Base-by-base conservation (phyloP, 37 sponge, comb jelly and placozoan species). In the Hexactinellida sp. region DNA sequence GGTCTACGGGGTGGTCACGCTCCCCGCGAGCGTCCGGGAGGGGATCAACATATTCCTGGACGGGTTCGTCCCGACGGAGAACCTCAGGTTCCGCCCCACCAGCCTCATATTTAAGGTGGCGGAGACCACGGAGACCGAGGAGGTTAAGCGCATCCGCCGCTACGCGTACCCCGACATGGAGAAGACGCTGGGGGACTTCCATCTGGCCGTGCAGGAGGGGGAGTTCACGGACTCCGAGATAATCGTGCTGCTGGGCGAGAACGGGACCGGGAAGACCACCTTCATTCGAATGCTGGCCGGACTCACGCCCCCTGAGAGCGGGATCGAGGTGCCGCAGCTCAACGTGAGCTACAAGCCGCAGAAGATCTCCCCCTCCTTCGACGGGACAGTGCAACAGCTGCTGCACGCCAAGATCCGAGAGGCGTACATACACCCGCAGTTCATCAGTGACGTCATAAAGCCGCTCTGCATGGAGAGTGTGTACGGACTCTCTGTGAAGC, bases 191-290 rank as follows among this genome's bases (percentile, higher is more conserved):
- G 99, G 96, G 39, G 37, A 21, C 54, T 93, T 87, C 82, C 38
- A 91, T 24, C 37, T 97, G 83, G 39, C 23, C 35, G 84, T 97
- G 0, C 38, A 85, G 13, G 35, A 76, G 76, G 99, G 99, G 21
- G 92, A 98, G 54, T 98, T 98, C 87, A 95, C 96, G 3, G 99
- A 95, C 87, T 95, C 96, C 41, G 99, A 98, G 87, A 95, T 98
- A 32, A 94, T 98, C 85, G 99, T 98, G 32, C 94, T 98, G 96
- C 84, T 98, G 71, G 99, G 99, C 84, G 99, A 98, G 88, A 98
- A 98, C 55, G 99, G 96, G 0, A 95, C 99, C 25, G 99, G 99
- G 7, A 98, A 98, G 87, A 98, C 99, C 13, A 98, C 99, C n/a
- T 95, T 98, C 55, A 98, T 98, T 30, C 84, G 95, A 39, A 83